Conservation (phyloP, 2,888 invertebrate species). For the Eledone cirrhosa region DNA sequence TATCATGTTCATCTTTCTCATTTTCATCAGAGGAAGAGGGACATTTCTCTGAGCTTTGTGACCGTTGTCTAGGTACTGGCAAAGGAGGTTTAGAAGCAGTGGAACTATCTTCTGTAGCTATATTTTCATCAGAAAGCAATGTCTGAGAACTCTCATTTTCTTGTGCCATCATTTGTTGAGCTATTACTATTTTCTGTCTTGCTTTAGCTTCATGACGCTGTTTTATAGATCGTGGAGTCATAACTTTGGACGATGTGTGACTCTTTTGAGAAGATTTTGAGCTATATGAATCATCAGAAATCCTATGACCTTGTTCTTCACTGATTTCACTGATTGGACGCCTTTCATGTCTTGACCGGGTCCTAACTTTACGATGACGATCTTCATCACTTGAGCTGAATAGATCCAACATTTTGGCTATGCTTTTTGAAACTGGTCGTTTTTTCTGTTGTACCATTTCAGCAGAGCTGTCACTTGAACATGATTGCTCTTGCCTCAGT, state of each 20-base stretch:
- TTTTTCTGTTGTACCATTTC: constrained; percentile 36
- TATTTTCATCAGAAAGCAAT: background rate
- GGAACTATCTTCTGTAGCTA: constrained; percentile 9
- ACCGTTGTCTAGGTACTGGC: constrained; percentile 10
- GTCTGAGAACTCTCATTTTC: background rate
- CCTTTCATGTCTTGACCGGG: constrained; percentile 29
- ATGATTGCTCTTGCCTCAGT: constrained; percentile 31
- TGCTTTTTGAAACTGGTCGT: constrained; percentile 46
- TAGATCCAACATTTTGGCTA: constrained; percentile 54
- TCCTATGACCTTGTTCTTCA: background rate
- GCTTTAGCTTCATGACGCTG: constrained; percentile 44
- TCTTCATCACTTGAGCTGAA: constrained; percentile 58
- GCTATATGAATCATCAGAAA: background rate
- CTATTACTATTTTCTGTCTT: constrained; percentile 37
- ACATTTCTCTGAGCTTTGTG: constrained; percentile 20
- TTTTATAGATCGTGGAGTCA: constrained; percentile 47
- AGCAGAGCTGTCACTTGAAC: constrained; percentile 42
- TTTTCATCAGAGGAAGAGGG: constrained; percentile 12
- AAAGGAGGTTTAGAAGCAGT: constrained; percentile 22
- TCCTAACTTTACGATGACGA: constrained; percentile 36
- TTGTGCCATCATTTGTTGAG: background rate
- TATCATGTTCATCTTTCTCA: background rate
- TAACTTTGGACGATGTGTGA: constrained; percentile 31
- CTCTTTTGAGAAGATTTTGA: constrained; percentile 3
- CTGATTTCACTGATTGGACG: background rate